These are phyloP conservation scores for Pseudochromis fuscus DNA, from an alignment of 2,797 vertebrate species.

Conservation along the genomic window DNA sequence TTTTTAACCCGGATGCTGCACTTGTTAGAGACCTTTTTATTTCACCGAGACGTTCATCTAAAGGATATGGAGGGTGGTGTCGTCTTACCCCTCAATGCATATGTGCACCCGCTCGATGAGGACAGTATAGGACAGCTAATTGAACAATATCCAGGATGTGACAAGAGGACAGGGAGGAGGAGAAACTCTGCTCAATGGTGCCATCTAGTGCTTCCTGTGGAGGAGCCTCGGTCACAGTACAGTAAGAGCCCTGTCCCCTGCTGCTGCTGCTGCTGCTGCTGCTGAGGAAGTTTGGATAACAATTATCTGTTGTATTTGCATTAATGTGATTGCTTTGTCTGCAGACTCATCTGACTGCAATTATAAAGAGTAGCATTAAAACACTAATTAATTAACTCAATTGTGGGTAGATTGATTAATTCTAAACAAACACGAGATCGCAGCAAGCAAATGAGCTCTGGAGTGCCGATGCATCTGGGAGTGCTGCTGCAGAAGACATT, in stretches of 20 bases:
- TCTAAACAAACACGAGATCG: slow-evolving; percentile 88
- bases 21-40: slow-evolving; percentile 71
- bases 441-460: slow-evolving; percentile 85
- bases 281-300: slow-evolving; percentile 82
- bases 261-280: slow-evolving; percentile 50
- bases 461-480: slow-evolving; percentile 86
- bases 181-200: slow-evolving; percentile 85
- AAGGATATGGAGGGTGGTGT: slow-evolving; percentile 67
- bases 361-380: slow-evolving; percentile 89
- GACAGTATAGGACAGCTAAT: slow-evolving; percentile 74
- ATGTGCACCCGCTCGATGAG: slow-evolving; percentile 65
- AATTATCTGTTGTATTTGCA: slow-evolving; percentile 87
- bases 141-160: slow-evolving; percentile 74
- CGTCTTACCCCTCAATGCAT: slow-evolving; percentile 70
- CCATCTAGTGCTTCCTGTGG: slow-evolving; percentile 82
- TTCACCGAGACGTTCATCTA: slow-evolving; percentile 66
- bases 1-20: slow-evolving; percentile 68
- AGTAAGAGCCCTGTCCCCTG: slow-evolving; percentile 49
- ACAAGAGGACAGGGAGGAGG: slow-evolving; percentile 37
- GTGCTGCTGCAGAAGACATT: slow-evolving; percentile 81
- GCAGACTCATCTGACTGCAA: slow-evolving; percentile 85
- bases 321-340: slow-evolving; percentile 87
- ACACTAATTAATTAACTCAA: slow-evolving; percentile 88
- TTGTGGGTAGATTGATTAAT: slow-evolving; percentile 87
- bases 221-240: slow-evolving; percentile 1